phyloP scores from a whole-genome alignment of 64 coral and sea anemone species.

The Orbicella faveolata region DNA sequence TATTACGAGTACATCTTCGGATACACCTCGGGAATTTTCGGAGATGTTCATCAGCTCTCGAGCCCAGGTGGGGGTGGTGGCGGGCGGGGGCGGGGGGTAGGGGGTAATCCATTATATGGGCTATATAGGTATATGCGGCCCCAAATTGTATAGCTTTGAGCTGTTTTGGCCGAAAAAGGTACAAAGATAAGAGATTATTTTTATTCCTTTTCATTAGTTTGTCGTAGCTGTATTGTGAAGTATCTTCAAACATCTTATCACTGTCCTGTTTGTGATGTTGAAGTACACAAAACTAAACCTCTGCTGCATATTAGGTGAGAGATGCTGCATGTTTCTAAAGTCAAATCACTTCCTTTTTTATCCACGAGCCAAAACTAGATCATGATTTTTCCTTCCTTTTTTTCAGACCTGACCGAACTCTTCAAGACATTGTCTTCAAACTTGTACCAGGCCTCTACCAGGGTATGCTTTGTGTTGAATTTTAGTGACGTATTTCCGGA shows the following conservation, averaged over 20 bases:
- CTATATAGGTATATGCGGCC: too few species aligned
- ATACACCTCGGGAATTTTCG: too few species aligned
- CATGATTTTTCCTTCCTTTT: neutral
- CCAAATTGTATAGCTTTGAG: too few species aligned
- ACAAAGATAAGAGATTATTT: neutral
- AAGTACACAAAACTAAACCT: conserved; percentile 64
- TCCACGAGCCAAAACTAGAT: neutral
- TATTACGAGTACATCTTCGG: too few species aligned
- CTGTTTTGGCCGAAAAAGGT: too few species aligned
- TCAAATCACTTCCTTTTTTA: neutral
- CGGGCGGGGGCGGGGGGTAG: too few species aligned
- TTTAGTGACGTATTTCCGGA: too few species aligned
- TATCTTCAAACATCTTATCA: conserved; percentile 33
- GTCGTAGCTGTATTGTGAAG: conserved; percentile 54
- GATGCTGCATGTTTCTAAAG: neutral
- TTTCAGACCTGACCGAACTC: conserved; percentile 40
- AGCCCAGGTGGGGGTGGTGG: too few species aligned
- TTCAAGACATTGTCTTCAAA: conserved; percentile 53
- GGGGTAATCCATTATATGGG: too few species aligned
- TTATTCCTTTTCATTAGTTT: conserved; percentile 32
- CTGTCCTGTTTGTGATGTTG: conserved; percentile 60
- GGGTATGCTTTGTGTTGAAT: neutral
- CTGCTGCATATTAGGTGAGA: conserved; percentile 39
- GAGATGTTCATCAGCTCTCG: too few species aligned
- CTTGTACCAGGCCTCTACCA: conserved; percentile 46